Evolutionary conservation across 1,140 invertebrate species (phyloP).

Genomic region (Caenorhabditis elegans): DNA sequence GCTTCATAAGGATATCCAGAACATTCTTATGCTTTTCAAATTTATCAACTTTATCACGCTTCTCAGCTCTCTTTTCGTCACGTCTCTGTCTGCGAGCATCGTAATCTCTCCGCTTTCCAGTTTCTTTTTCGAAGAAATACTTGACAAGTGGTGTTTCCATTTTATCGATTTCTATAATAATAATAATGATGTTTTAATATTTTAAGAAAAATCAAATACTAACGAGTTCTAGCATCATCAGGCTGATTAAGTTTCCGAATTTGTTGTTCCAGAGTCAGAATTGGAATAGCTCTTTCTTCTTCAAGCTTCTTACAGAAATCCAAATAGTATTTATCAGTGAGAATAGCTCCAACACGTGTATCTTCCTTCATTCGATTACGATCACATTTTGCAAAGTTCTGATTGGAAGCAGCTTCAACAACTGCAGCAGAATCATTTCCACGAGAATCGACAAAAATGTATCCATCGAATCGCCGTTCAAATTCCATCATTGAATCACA

Average conservation of each 20-base stretch:
- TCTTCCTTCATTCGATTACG: neutral
- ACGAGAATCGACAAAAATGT: slow-evolving; percentile 9
- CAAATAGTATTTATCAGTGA: neutral
- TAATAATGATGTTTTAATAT: neutral
- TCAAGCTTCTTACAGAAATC: neutral
- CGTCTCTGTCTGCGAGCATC: neutral
- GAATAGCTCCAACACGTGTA: neutral
- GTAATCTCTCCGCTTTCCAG: neutral
- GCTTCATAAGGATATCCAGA: neutral
- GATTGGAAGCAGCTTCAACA: neutral
- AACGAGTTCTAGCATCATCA: neutral
- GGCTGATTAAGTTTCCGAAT: neutral
- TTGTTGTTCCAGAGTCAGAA: neutral
- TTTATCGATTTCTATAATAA: neutral
- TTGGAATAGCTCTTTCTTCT: neutral
- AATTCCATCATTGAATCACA: slow-evolving; percentile 1
- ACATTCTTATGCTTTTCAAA: neutral
- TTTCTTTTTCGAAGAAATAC: neutral
- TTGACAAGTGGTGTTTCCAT: neutral
- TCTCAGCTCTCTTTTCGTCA: neutral
- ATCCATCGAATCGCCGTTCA: slow-evolving; percentile 1
- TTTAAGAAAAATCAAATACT: too few species aligned
- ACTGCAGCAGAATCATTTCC: neutral
- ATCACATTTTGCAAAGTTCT: neutral
- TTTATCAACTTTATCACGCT: too few species aligned